Conservation (phyloP, 2,888 invertebrate genomes). For the Pseudoips prasinana region DNA sequence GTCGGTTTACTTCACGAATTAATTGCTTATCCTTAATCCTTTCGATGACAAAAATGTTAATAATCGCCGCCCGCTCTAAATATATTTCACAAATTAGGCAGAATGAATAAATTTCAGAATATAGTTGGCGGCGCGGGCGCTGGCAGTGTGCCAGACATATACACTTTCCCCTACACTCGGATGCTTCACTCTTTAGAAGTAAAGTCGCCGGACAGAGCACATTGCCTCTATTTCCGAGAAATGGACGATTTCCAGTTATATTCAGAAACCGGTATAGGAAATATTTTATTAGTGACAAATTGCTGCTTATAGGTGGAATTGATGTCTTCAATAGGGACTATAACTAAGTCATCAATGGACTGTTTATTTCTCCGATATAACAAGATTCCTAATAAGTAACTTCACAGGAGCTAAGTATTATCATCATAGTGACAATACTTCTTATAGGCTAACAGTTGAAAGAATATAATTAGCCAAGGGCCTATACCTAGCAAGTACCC, state of each 20-base stretch:
- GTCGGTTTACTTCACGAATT: conserved; percentile 43
- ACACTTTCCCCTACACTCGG: conserved; percentile 61
- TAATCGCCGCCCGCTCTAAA: conserved; percentile 53
- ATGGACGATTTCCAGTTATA: conserved; percentile 64
- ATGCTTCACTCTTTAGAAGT: conserved; percentile 51
- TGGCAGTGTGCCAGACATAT: conserved; percentile 62
- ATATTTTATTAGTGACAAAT: conserved; percentile 71
- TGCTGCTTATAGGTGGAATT: conserved; percentile 31
- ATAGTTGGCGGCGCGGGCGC: conserved; percentile 40
- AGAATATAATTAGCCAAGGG: no score
- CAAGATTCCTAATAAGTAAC: no score
- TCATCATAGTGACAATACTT: no score
- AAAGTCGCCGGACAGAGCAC: conserved; percentile 54
- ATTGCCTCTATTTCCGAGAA: conserved; percentile 72
- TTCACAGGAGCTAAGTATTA: no score
- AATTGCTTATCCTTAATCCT: conserved; percentile 57
- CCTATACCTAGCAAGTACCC: no score
- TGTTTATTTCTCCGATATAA: no score
- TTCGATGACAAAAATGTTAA: conserved; percentile 71
- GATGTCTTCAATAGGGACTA: conserved; percentile 15
- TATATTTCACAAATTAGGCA: conserved; percentile 67
- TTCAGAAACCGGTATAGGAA: conserved; percentile 62
- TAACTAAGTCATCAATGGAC: conserved; percentile 1
- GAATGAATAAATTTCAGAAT: conserved; percentile 65
- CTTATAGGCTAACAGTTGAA: no score